phyloP scores from a whole-genome alignment of 2,797 vertebrate genomes.

The Halcyon badia region DNA sequence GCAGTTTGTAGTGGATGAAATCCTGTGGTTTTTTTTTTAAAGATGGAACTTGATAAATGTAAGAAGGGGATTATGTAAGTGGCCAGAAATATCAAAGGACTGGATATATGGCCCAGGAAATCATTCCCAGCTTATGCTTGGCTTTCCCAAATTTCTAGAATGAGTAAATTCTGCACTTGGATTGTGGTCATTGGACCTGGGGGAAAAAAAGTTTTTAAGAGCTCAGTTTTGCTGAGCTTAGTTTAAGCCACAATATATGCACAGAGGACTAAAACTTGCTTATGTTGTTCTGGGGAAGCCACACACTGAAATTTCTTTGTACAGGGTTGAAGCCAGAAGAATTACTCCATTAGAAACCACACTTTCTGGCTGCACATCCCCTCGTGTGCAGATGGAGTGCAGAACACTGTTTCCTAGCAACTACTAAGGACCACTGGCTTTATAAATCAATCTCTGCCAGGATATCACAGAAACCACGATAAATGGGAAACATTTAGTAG shows the following conservation, averaged over 20 bases:
- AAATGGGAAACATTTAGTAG: constrained; percentile 60
- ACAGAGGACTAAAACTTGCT: background rate
- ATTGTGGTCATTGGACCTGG: background rate
- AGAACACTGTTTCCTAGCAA: constrained; percentile 72
- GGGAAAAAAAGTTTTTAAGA: background rate
- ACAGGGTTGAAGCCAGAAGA: constrained; percentile 18
- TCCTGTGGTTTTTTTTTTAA: background rate
- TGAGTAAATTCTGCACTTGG: background rate
- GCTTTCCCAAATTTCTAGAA: background rate
- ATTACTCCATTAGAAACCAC: constrained; percentile 40
- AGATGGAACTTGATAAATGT: background rate
- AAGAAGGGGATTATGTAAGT: background rate
- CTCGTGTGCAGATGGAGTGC: constrained; percentile 16
- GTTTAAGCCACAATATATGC: background rate
- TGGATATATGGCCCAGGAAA: background rate
- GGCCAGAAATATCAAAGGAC: background rate
- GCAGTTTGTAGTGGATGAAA: background rate
- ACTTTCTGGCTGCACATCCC: constrained; percentile 32
- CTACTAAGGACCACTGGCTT: constrained; percentile 60
- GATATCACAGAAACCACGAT: constrained; percentile 49
- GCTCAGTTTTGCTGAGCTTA: background rate
- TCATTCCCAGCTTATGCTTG: background rate
- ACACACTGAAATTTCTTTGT: background rate
- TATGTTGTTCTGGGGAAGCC: background rate
- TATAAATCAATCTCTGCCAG: constrained; percentile 73